phyloP scores from a whole-genome alignment of 2,888 invertebrate genomes.

The Odontomyia ornata region DNA sequence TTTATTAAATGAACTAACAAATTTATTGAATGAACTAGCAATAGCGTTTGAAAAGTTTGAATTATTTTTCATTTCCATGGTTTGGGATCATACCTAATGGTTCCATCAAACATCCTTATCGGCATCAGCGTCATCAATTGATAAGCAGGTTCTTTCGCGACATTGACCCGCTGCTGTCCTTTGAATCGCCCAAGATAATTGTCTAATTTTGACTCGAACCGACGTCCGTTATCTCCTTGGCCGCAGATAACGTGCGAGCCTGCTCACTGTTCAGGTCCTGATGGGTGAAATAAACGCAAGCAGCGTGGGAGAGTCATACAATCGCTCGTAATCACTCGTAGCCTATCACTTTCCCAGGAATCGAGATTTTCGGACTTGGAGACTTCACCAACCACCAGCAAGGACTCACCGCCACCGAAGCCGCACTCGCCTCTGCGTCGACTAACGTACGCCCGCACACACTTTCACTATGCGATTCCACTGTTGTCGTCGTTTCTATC shows the following conservation, averaged over 20 bases:
- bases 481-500: constrained; percentile 5
- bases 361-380: background rate
- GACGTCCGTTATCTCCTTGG: background rate
- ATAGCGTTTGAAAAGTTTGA: too few relatives aligned
- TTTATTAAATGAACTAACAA: background rate
- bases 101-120: too few relatives aligned
- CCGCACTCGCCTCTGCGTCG: constrained; percentile 1
- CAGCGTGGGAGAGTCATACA: constrained; percentile 31
- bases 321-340: constrained; percentile 30
- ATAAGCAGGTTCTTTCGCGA: background rate
- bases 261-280: constrained; percentile 1
- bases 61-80: too few relatives aligned
- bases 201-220: constrained; percentile 1
- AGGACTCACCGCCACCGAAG: background rate
- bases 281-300: background rate
- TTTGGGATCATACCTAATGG: too few relatives aligned
- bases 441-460: constrained; percentile 14
- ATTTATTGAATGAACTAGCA: too few relatives aligned
- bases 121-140: background rate
- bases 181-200: background rate
- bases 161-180: too few relatives aligned
- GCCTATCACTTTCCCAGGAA: constrained; percentile 41
- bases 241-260: background rate
- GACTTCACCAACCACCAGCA: background rate
- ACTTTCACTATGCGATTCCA: constrained; percentile 5